Evolutionary conservation across 2,888 invertebrate genomes (phyloP).

Genomic region (Cactoblastis cactorum): DNA sequence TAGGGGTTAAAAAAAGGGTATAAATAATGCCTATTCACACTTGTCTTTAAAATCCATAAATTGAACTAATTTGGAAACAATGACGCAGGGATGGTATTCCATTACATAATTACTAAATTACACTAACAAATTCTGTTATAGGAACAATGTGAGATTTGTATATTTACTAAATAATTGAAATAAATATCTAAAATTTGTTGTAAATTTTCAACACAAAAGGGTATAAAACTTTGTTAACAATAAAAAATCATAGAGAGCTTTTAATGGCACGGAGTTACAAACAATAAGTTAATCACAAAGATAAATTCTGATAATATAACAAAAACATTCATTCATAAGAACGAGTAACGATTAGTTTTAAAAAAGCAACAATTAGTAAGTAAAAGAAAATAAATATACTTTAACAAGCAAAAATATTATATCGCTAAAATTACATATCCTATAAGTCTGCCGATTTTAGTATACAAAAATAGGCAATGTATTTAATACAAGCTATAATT

Average conservation of each 20-base stretch:
- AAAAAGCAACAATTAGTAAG: background rate
- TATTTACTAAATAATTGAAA: background rate
- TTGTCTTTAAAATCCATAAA: too few species aligned
- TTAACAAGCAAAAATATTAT: background rate
- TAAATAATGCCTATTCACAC: too few species aligned
- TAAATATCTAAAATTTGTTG: too few species aligned
- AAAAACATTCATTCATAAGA: too few species aligned
- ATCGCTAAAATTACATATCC: background rate
- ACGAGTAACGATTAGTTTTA: too few species aligned
- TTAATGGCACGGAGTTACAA: conserved; percentile 4
- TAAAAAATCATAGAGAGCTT: background rate
- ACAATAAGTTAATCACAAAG: background rate
- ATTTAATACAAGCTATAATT: background rate
- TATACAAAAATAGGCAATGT: background rate
- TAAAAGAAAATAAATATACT: background rate
- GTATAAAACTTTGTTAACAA: background rate
- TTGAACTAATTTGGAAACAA: conserved; percentile 9
- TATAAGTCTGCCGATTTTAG: background rate
- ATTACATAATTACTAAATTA: conserved; percentile 1
- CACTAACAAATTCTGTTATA: background rate
- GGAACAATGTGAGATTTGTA: background rate
- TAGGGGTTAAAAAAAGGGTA: too few species aligned
- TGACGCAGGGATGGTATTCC: too few species aligned
- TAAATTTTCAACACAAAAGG: too few species aligned
- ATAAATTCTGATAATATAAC: background rate